Base-by-base conservation (phyloP, 2,113 vertebrate genomes). In the Uropsilus gracilis region DNA sequence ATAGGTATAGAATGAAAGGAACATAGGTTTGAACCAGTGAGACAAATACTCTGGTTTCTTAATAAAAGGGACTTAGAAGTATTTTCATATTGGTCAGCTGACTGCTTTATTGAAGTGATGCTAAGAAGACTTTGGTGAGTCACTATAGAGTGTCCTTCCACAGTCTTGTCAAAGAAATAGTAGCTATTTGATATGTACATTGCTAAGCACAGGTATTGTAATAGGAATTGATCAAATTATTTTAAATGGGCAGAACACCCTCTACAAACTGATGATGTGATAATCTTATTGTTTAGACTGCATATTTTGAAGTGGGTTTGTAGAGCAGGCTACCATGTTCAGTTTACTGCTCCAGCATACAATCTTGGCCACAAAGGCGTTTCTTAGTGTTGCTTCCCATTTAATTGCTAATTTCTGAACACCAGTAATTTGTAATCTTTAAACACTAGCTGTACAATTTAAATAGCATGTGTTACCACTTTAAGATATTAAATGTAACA, bases 61-160 rank as follows among this genome's bases (percentile, higher is more conserved):
- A 76, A 69, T 61, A 44, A 84, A 66, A 89, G 24, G 9, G 2
- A 2, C 39, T 91, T 80, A 80, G 55, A 95, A 94, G 72, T 94
- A 71, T 91, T 94, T 94, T 91, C n/a, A 44, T 18, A 42, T 89
- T 94, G 75, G 16, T 28, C 30, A 55, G 26, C 34, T 94, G 42
- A 72, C 0, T 77, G n/a, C 5, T 3, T 53, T 53, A 24, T 16
- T 68, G 57, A 82, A 34, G 50, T 18, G 28, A 68, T 55, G 7
- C 50, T 71, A 44, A 59, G 34, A 37, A 39, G 53, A 61, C 22
- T 34, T 64, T 86, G 57, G 18, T 28, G 44, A n/a, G 24, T 93
- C 39, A 57, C 16, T 72, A 32, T 57, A 61, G 26, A 61, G 80
- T 68, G 17, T 13, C 86, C 8, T 76, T 39, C 13, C 1, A 39